Evolutionary conservation across 2,888 invertebrate species (phyloP), one percentile per base, ranked within the genome.

Genomic region (Scrobipalpa costella): DNA sequence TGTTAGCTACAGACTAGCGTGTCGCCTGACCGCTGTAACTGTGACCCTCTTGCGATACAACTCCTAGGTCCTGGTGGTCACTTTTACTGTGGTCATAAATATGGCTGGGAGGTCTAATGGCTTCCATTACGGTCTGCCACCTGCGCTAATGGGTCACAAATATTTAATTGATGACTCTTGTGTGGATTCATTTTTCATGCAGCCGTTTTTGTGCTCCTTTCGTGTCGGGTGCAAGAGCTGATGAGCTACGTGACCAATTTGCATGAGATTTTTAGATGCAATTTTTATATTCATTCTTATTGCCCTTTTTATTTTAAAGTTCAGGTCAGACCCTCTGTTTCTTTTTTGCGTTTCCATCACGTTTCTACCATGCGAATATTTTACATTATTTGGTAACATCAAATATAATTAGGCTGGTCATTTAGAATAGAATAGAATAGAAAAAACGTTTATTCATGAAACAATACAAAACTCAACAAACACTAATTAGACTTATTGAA

Each of bases 111-210:
- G 72, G 80, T 81, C 82, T 88, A 90, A 88, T 89, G 85, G 88
- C 80, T 83, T 85, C 88, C 87, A 88, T 89, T 89, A 88, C 83
- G 84, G 81, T 82, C 77, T 81, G 78, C 85, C 89, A 88, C 86
- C 85, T 87, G 87, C 78, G 83, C 88, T 90, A 90, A 88, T 89
- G 86, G 85, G 71, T 82, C 85, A 86, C 83, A 88, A 88, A 89
- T 89, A 89, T 89, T 87, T 89, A 88, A 90, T 89, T 86, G 85
- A 87, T 87, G 86, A 82, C 80, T 74, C 76, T 79, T 73, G 77
- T 81, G 81, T 83, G 80, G 84, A 84, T 84, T 84, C 78, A 84
- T 85, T 87, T 85, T 86, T 87, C 80, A 83, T 78, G 75, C 75
- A 79, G 80, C 78, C 73, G 72, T 74, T 75, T 73, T 75, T 73